A percentile compares a stretch with the other conserved stretches of the same genome.
Evolutionary conservation across 2,888 invertebrate genomes (phyloP).

Genomic region (Leucozona laternaria): DNA sequence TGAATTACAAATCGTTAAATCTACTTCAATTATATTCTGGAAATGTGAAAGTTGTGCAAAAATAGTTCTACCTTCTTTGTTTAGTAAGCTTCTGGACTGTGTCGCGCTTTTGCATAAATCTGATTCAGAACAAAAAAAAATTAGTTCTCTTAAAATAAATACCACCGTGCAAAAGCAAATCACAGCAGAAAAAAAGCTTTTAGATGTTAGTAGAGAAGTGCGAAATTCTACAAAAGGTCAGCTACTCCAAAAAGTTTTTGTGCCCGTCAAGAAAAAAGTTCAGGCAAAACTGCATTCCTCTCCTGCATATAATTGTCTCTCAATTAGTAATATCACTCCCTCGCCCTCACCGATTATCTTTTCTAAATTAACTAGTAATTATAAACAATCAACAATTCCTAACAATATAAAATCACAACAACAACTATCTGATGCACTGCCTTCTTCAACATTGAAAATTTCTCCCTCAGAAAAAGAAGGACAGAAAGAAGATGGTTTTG

Average conservation of each 20-base stretch:
- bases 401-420: neutral
- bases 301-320: neutral
- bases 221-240: neutral
- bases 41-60: slow-evolving; percentile 1
- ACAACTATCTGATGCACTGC: neutral
- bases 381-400: neutral
- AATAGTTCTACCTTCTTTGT: neutral
- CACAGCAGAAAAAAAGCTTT: neutral
- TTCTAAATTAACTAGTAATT: neutral
- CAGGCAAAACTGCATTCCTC: neutral
- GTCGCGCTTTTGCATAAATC: neutral
- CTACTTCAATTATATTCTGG: neutral
- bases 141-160: neutral
- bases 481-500: neutral
- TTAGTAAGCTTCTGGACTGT: neutral
- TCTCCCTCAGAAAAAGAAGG: neutral
- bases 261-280: neutral
- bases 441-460: neutral
- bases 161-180: neutral
- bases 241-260: neutral
- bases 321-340: neutral
- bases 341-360: neutral
- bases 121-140: neutral
- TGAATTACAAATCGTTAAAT: neutral
- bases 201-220: neutral